A percentile compares a stretch with the other conserved stretches of the same genome.
These are phyloP conservation scores for Columba livia DNA, from an alignment of 2,113 vertebrate species.

Conservation along the genomic window DNA sequence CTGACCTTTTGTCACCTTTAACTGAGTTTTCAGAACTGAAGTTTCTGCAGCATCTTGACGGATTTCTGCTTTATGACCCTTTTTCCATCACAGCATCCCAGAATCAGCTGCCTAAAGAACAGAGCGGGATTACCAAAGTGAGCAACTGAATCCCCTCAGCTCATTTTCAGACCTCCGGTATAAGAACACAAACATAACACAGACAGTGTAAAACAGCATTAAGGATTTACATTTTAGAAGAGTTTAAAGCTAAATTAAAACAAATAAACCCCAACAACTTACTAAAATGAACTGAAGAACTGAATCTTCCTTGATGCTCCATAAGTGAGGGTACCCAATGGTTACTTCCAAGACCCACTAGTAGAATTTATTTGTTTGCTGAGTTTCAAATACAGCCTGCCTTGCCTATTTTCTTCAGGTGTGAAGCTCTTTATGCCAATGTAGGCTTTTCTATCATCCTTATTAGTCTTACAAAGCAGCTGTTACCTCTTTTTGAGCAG, in stretches of 20 bases:
- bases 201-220: background rate
- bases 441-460: background rate
- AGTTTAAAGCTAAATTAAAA: background rate
- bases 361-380: background rate
- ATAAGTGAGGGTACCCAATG: accelerated
- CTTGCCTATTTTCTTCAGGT: slow-evolving; percentile 12
- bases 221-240: background rate
- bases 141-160: background rate
- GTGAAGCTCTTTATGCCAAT: background rate
- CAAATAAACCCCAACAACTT: background rate
- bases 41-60: background rate
- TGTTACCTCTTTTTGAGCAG: slow-evolving; percentile 39
- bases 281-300: background rate
- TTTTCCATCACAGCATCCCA: background rate
- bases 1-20: background rate
- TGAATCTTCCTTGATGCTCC: background rate
- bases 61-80: background rate
- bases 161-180: background rate
- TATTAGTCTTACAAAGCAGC: slow-evolving; percentile 55
- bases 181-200: background rate
- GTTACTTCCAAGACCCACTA: background rate
- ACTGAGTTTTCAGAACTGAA: background rate
- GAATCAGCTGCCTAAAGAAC: background rate
- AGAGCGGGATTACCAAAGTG: background rate
- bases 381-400: background rate